Conservation (phyloP, 1,140 invertebrate species). For the Drosophila miranda region DNA sequence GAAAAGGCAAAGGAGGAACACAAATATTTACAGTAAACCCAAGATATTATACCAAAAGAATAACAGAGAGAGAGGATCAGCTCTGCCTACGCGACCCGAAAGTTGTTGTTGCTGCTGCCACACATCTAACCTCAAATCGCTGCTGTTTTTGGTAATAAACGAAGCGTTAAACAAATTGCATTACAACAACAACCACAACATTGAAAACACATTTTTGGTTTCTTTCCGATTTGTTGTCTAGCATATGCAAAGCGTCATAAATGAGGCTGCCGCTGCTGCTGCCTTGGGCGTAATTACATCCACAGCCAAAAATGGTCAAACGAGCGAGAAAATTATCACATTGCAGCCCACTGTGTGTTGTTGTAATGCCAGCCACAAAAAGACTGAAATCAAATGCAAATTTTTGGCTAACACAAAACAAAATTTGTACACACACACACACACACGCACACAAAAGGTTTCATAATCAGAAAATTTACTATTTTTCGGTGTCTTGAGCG, state of each 20-base stretch:
- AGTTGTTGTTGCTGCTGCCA: constrained; percentile 31
- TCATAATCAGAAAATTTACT: constrained; percentile 36
- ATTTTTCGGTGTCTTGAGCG: constrained; percentile 26
- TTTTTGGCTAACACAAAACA: constrained; percentile 41
- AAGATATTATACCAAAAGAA: background rate
- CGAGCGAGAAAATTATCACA: constrained; percentile 75
- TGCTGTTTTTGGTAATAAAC: constrained; percentile 80
- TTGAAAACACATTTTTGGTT: constrained; percentile 36
- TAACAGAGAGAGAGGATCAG: background rate
- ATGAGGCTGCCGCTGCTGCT: constrained; percentile 65
- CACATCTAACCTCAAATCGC: constrained; percentile 37
- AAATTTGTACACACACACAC: constrained; percentile 10
- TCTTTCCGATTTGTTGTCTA: constrained; percentile 57
- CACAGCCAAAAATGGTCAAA: constrained; percentile 74
- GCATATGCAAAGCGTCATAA: constrained; percentile 77
- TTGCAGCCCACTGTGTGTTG: constrained; percentile 38
- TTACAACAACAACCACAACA: constrained; percentile 61
- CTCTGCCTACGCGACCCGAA: constrained; percentile 46
- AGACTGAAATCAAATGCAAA: constrained; percentile 72
- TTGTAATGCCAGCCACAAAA: constrained; percentile 26
- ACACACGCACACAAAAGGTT: constrained; percentile 31
- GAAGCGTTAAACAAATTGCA: constrained; percentile 80
- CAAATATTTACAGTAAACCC: too few species aligned
- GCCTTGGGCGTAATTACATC: constrained; percentile 78
- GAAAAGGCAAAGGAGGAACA: too few species aligned